Conservation (phyloP, 2,797 vertebrate species). For the Threskiornis aethiopicus region DNA sequence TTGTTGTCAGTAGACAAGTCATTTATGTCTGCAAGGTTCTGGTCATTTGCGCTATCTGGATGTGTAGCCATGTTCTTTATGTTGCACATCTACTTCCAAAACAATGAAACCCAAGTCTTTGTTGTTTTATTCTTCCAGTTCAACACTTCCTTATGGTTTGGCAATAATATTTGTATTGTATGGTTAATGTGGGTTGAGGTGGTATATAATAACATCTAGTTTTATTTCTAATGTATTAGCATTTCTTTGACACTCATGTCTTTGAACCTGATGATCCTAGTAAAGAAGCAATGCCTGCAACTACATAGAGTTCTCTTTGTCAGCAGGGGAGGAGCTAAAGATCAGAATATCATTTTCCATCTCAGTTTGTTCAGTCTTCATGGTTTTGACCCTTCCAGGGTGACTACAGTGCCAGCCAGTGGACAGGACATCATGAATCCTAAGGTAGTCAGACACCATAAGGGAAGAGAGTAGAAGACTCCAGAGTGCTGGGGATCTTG, state of each 20-base stretch:
- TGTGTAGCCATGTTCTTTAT: background rate
- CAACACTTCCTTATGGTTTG: background rate
- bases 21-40: background rate
- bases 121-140: background rate
- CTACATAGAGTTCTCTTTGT: background rate
- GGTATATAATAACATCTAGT: background rate
- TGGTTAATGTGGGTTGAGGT: background rate
- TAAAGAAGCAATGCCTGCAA: background rate
- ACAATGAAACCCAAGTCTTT: background rate
- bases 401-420: background rate
- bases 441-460: background rate
- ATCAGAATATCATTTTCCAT: background rate
- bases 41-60: background rate
- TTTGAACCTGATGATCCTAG: background rate
- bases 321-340: background rate
- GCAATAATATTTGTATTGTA: background rate
- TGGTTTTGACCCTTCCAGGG: background rate
- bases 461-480: background rate
- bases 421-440: background rate
- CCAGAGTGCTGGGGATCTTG: background rate
- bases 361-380: background rate
- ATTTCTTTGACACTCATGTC: background rate
- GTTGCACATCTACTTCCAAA: background rate
- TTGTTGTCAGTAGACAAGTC: background rate
- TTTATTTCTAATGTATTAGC: background rate